phyloP scores from a whole-genome alignment of 1,140 invertebrate species.

The Calephelis nemesis region DNA sequence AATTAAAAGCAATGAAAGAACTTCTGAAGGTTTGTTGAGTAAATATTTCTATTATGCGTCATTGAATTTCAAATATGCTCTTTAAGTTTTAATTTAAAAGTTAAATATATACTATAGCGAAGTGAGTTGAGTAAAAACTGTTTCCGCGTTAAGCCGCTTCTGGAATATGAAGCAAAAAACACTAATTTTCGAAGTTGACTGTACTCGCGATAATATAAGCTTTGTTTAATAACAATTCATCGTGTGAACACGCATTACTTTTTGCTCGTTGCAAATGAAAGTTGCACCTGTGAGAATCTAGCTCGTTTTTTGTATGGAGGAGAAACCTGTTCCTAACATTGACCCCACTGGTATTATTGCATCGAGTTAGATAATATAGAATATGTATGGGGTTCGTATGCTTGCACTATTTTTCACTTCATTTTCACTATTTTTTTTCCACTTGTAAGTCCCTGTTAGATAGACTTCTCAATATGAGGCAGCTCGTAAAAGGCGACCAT shows the following conservation, averaged over 20 bases:
- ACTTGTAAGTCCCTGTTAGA: too few relatives aligned
- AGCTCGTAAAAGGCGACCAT: too few relatives aligned
- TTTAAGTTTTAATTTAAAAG: too few relatives aligned
- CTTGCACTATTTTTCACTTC: neutral
- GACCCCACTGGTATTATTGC: constrained; percentile 45
- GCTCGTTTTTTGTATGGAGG: constrained; percentile 52
- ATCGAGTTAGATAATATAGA: constrained; percentile 27
- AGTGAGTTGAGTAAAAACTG: too few relatives aligned
- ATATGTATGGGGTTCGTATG: neutral
- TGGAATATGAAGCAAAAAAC: neutral
- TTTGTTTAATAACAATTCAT: constrained; percentile 31
- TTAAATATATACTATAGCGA: too few relatives aligned
- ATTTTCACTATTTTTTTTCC: neutral
- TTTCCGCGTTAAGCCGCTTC: too few relatives aligned
- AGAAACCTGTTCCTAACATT: constrained; percentile 70
- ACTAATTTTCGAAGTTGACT: neutral
- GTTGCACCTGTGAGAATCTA: constrained; percentile 70
- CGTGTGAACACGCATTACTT: constrained; percentile 64
- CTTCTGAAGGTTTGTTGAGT: too few relatives aligned
- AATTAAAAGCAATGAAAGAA: too few relatives aligned
- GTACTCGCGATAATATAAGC: constrained; percentile 20
- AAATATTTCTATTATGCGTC: too few relatives aligned
- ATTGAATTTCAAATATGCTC: too few relatives aligned
- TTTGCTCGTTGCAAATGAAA: constrained; percentile 72
- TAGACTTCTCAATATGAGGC: too few relatives aligned